Percentiles rank a stretch among this genome's conserved stretches.
Conservation (phyloP, 1,140 invertebrate species). For the Ceratina japonica region DNA sequence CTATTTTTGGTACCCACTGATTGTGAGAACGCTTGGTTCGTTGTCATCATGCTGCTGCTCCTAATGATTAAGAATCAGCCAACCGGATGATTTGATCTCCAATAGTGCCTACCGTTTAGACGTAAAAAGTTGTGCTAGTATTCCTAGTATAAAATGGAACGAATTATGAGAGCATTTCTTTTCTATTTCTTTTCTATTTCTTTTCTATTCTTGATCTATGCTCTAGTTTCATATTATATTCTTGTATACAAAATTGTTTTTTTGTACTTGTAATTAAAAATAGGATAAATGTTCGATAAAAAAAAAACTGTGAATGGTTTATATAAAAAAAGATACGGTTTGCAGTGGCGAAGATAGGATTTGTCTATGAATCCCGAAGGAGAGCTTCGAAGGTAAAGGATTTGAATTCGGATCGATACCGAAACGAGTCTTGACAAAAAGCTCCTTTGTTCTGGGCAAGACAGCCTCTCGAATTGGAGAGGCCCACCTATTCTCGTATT, state of each 20-base stretch:
- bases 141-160: too few relatives aligned
- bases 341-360: neutral
- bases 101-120: neutral
- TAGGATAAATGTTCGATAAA: too few relatives aligned
- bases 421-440: conserved; percentile 32
- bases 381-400: conserved; percentile 1
- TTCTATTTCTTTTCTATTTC: too few relatives aligned
- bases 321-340: too few relatives aligned
- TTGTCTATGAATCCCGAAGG: conserved; percentile 20
- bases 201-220: too few relatives aligned
- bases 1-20: neutral
- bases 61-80: neutral
- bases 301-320: too few relatives aligned
- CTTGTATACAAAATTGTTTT: too few relatives aligned
- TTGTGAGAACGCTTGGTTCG: neutral
- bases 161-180: too few relatives aligned
- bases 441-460: conserved; percentile 21
- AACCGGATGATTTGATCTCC: neutral
- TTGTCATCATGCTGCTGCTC: neutral
- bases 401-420: conserved; percentile 35
- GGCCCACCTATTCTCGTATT: neutral
- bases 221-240: too few relatives aligned
- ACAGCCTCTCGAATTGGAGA: conserved; percentile 29
- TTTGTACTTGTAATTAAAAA: too few relatives aligned
- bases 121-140: too few relatives aligned